Evolutionary conservation across 2,888 invertebrate genomes (phyloP).

Genomic region (Ditylenchus weischeri): DNA sequence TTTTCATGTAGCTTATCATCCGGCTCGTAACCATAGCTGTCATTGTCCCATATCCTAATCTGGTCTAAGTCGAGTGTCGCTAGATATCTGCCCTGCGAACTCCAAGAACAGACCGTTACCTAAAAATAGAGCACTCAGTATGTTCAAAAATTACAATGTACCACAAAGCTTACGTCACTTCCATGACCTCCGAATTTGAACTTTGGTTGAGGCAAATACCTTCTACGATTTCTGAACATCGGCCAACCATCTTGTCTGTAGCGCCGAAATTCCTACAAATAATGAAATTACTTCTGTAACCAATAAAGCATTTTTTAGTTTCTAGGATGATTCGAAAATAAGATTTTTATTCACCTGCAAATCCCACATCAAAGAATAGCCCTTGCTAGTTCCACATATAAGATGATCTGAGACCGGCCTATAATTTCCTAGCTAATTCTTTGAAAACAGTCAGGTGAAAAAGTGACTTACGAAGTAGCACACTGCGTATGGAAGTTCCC

Average conservation of each 20-base stretch:
- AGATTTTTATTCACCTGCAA: constrained; percentile 13
- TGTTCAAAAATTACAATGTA: neutral
- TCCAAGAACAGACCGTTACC: constrained; percentile 18
- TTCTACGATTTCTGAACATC: neutral
- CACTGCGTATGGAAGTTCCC: constrained; percentile 21
- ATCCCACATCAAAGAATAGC: constrained; percentile 22
- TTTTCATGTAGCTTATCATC: neutral
- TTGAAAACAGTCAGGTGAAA: too few species aligned
- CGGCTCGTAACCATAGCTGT: neutral
- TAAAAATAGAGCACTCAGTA: neutral
- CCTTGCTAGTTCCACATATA: constrained; percentile 15
- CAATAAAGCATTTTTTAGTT: too few species aligned
- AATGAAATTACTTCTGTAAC: neutral
- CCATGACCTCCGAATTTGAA: constrained; percentile 19
- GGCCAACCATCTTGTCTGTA: constrained; percentile 11
- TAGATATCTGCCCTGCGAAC: constrained; percentile 10
- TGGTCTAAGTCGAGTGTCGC: constrained; percentile 2
- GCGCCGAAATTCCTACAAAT: constrained; percentile 18
- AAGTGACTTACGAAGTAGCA: constrained; percentile 6
- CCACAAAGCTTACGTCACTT: constrained; percentile 6
- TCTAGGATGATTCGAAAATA: neutral
- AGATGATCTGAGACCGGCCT: constrained; percentile 23
- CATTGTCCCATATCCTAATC: neutral
- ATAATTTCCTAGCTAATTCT: too few species aligned
- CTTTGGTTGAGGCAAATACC: constrained; percentile 19